Base-by-base conservation (phyloP, 1,140 invertebrate genomes). In the Camponotus pennsylvanicus region DNA sequence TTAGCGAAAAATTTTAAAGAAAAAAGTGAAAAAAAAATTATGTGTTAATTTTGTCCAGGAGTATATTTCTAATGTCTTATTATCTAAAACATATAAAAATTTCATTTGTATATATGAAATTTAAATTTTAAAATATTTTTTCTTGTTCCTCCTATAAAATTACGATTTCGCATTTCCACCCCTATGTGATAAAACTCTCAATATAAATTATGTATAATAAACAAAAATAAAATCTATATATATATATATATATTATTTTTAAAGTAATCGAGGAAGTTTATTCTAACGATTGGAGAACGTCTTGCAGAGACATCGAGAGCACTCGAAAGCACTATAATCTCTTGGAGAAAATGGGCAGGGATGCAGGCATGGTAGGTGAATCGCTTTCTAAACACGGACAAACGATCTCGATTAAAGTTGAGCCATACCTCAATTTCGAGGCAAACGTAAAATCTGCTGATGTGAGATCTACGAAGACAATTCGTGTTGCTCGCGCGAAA, bases 311-410 rank as follows among this genome's bases (percentile, higher is more conserved):
- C 78, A 57, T 70, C 13, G 57, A 49, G 32, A 52, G 37, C 86
- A 40, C 87, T 87, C 40, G 37, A 83, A 21, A 80, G 69, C 73
- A 61, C 59, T 42, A 49, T 75, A 27, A 69, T 57, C 57, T 80
- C 67, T 40, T n/a, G 83, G 83, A 82, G 87, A 86, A 82, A 82
- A 76, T 63, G 70, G 75, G 77, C 67, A 71, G 63, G 64, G 70
- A 85, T 76, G 67, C 63, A 70, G 49, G 27, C 27, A 27, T 27
- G 27, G 32, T 84, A 37, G 69, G 27, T 45, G 80, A 89, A 71
- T 89, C 88, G 88, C 88, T 89, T 89, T 89, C 88, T 89, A 89
- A 88, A 86, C 88, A 89, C 64, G 27, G 86, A 52, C 63, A 55
- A 61, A 64, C 63, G 45, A 52, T 87, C 37, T 71, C 66, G 49